Conservation (phyloP, 2,113 vertebrate species). For the Proteles cristata region DNA sequence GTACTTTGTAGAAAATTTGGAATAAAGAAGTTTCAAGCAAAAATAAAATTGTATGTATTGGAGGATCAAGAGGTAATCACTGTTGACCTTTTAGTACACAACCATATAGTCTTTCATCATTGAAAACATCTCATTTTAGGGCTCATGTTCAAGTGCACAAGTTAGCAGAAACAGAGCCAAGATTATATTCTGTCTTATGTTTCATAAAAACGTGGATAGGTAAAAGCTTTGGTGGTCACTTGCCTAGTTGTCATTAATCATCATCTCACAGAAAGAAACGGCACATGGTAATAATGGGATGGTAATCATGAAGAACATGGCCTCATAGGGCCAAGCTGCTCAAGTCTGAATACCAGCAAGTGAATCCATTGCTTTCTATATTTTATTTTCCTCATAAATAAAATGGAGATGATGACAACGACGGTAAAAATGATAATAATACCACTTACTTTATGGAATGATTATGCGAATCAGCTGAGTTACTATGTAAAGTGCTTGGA, state of each 20-base stretch:
- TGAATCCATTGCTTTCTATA: neutral
- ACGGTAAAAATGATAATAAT: neutral
- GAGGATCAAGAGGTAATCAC: neutral
- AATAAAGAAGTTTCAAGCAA: slow-evolving; percentile 19
- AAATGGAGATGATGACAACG: neutral
- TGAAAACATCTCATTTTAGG: neutral
- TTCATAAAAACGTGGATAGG: neutral
- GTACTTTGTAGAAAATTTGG: neutral
- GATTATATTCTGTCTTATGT: neutral
- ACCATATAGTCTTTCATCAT: neutral
- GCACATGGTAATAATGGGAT: neutral
- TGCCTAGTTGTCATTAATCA: neutral
- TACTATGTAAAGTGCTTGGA: neutral
- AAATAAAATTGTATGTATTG: neutral
- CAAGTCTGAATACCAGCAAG: neutral
- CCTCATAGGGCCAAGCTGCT: neutral
- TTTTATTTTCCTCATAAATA: slow-evolving; percentile 35
- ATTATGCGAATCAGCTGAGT: neutral
- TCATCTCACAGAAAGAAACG: neutral
- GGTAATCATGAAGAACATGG: neutral
- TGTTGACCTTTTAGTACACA: neutral
- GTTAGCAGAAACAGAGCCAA: neutral
- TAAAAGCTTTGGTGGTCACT: neutral
- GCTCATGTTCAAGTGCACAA: neutral
- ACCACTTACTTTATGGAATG: neutral